A percentile compares a stretch with the other conserved stretches of the same genome.
phyloP scores from a whole-genome alignment of 2,113 vertebrate genomes.

The Mesembrinibis cayennensis region DNA sequence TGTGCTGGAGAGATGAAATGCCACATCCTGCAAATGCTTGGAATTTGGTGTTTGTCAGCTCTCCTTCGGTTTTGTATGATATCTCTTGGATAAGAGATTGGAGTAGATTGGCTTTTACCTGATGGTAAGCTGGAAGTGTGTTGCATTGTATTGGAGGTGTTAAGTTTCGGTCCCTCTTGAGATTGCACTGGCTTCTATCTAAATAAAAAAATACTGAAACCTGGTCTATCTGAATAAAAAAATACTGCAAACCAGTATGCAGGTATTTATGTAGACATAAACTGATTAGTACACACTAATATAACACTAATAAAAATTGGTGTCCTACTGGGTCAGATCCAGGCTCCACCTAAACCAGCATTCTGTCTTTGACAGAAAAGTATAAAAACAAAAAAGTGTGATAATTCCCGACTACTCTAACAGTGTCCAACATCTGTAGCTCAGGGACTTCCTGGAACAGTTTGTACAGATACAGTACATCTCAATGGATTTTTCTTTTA shows the following conservation, averaged over 20 bases:
- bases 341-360: neutral
- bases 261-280: neutral
- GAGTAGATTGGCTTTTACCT: neutral
- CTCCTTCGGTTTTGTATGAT: accelerated
- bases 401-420: neutral
- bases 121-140: neutral
- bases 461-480: neutral
- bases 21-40: neutral
- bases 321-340: neutral
- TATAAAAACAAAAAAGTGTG: no score
- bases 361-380: neutral
- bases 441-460: neutral
- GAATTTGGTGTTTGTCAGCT: neutral
- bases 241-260: neutral
- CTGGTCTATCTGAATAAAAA: neutral
- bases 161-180: neutral
- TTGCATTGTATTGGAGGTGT: neutral
- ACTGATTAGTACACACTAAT: neutral
- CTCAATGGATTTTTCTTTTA: neutral
- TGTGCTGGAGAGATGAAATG: neutral
- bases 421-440: no score
- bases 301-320: neutral
- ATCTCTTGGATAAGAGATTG: neutral
- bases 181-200: neutral
- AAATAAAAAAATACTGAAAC: no score